Conservation (phyloP, 2,113 vertebrate species). For the Saccopteryx bilineata region DNA sequence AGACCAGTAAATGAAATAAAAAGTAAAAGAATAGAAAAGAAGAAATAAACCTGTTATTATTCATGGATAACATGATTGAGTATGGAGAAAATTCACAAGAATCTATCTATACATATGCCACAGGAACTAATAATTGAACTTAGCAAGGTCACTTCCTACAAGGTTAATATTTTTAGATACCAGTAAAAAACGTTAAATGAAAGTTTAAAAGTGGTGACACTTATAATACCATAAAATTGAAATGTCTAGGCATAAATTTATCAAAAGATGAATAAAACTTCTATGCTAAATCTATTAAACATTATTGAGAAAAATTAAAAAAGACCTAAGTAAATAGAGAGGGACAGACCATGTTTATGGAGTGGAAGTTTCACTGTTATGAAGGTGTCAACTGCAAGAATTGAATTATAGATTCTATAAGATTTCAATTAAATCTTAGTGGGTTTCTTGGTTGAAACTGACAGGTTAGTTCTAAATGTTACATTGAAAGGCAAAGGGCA, state of each 20-base stretch:
- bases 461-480: constrained; percentile 28
- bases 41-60: constrained; percentile 7
- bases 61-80: background rate
- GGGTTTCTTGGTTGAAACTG: background rate
- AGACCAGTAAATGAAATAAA: background rate
- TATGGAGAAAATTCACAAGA: background rate
- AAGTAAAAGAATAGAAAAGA: background rate
- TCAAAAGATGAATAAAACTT: constrained; percentile 14
- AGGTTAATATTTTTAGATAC: constrained; percentile 27
- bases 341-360: background rate
- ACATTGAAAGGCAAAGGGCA: background rate
- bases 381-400: background rate
- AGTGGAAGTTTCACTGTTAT: background rate
- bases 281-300: constrained; percentile 2
- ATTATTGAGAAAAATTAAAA: constrained; percentile 39
- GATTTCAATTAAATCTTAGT: background rate
- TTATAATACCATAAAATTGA: constrained; percentile 26
- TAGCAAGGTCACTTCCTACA: background rate
- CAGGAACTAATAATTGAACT: background rate
- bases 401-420: background rate
- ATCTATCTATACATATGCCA: background rate
- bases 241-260: constrained; percentile 28
- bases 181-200: constrained; percentile 21
- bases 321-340: background rate
- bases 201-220: constrained; percentile 4